Base-by-base conservation (phyloP, 2,113 vertebrate species). In the Bubo blakistoni region DNA sequence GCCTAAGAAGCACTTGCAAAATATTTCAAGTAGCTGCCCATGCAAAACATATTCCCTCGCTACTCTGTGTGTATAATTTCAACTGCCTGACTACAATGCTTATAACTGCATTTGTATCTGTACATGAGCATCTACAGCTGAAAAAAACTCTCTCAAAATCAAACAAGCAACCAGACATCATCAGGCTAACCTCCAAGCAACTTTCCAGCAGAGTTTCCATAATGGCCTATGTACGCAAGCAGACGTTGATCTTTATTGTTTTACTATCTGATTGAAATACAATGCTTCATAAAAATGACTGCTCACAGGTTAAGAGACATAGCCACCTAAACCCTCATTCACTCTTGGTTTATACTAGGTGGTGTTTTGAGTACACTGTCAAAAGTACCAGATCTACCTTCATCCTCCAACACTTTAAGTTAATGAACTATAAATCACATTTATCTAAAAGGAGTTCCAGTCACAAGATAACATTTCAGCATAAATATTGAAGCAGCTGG, bases 261-360 rank as follows among this genome's bases (percentile, higher is more conserved):
- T 84, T 72, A 42, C 67, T 85, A 92, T 85, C 89, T 95, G 89
- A 95, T 66, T 94, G 63, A 95, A 96, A 89, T 36, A 76, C 78
- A 82, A 70, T 70, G 46, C 42, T 73, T 94, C 87, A 82, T 13
- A 42, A 71, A 94, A 94, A 66, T 9, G 54, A 42, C 55, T 92
- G n/a, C 44, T 95, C 29, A 11, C 36, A 77, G 66, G 77, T 91
- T 30, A 59, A 66, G 59, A 79, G 34, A 47, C 62, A 44, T 2
- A 79, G 57, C 30, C 80, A 67, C 57, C 78, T 27, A 81, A 88
- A 63, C 20, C n/a, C 36, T 85, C 83, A 26, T 46, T 61, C 81
- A 54, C 34, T 20, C 86, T 62, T 34, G 46, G 34, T 91, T 94
- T 88, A 27, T 61, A 65, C 9, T 32, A 58, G 66, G 26, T 51